phyloP scores from a whole-genome alignment of 2,888 invertebrate genomes.

The Eristalinus aeneus region DNA sequence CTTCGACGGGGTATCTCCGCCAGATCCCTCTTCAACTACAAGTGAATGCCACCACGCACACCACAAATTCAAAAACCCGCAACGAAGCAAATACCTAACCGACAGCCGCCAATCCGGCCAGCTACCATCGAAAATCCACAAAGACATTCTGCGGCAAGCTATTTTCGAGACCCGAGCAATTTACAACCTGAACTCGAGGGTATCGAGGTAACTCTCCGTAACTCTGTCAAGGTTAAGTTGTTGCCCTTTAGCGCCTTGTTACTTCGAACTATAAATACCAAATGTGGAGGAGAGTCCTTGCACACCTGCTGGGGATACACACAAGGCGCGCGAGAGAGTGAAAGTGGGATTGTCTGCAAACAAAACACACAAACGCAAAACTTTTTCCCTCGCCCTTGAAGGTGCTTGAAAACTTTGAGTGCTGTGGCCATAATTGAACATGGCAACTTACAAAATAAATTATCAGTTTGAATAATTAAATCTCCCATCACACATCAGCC shows the following conservation, averaged over 20 bases:
- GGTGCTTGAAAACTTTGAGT: neutral
- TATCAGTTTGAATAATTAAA: conserved; percentile 49
- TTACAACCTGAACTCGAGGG: conserved; percentile 29
- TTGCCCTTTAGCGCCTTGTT: conserved; percentile 36
- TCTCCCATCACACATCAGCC: neutral
- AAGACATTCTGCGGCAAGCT: neutral
- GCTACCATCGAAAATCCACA: neutral
- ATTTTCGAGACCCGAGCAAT: conserved; percentile 15
- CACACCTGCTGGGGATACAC: neutral
- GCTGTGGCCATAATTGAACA: conserved; percentile 16
- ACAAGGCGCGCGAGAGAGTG: neutral
- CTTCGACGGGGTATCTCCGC: neutral
- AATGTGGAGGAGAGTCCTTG: neutral
- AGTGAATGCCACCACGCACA: neutral
- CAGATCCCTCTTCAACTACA: neutral
- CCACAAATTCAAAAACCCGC: neutral
- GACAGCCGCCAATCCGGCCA: no score
- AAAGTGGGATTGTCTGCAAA: conserved; percentile 19
- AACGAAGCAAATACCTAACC: neutral
- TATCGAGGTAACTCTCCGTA: conserved; percentile 26
- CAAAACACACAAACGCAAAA: neutral
- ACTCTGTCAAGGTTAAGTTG: conserved; percentile 42
- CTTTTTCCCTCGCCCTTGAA: neutral
- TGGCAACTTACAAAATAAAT: conserved; percentile 37
- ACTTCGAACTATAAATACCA: conserved; percentile 43